Conservation (phyloP, 2,113 vertebrate genomes). For the Elaphurus davidianus region DNA sequence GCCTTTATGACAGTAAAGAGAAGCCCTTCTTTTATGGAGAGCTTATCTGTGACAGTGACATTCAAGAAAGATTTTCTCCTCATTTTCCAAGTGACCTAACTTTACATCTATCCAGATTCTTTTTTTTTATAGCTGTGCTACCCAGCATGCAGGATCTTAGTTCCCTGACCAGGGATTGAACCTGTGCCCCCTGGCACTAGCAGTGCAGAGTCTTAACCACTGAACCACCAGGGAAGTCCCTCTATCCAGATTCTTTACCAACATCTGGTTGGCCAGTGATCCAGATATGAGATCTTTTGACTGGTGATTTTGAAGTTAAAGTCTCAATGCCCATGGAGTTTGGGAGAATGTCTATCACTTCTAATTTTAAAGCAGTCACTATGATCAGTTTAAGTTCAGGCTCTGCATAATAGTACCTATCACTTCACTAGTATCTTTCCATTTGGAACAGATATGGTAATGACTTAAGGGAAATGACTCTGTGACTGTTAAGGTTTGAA, state of each 20-base stretch:
- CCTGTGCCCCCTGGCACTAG: neutral
- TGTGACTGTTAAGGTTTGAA: neutral
- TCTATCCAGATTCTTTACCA: neutral
- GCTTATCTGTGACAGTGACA: neutral
- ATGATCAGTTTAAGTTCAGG: neutral
- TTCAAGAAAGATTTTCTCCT: neutral
- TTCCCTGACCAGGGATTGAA: neutral
- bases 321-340: neutral
- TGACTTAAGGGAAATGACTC: neutral
- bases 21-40: neutral
- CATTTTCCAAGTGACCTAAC: neutral
- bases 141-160: neutral
- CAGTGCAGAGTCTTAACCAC: neutral
- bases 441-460: neutral
- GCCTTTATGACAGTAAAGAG: neutral
- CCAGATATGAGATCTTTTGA: neutral
- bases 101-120: neutral
- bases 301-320: neutral
- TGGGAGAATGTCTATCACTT: neutral
- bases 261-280: neutral
- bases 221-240: neutral
- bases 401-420: neutral
- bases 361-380: neutral
- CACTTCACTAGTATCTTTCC: conserved; percentile 5
- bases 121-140: neutral